These are phyloP conservation scores for Pristionchus exspectatus DNA, from an alignment of 2,888 invertebrate genomes.

Conservation along the genomic window DNA sequence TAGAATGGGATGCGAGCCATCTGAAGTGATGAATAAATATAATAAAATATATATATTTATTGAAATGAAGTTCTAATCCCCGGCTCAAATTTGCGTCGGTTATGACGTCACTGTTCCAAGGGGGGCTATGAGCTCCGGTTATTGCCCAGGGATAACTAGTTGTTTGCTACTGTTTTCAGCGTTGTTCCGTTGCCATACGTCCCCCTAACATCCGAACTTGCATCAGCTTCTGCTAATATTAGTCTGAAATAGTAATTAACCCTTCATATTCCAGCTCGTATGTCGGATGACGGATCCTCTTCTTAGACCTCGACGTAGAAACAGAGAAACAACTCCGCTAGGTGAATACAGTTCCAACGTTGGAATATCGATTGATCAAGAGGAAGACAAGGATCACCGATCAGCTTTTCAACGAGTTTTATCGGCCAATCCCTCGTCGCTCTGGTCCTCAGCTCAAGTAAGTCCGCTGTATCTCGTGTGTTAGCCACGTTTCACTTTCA, in stretches of 20 bases:
- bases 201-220: background rate
- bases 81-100: background rate
- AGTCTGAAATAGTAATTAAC: background rate
- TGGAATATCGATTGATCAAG: constrained; percentile 42
- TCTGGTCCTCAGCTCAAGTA: constrained; percentile 77
- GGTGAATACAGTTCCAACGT: constrained; percentile 44
- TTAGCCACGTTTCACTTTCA: constrained; percentile 34
- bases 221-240: background rate
- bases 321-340: constrained; percentile 47
- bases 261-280: constrained; percentile 43
- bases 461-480: constrained; percentile 24
- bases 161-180: background rate
- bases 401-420: constrained; percentile 62
- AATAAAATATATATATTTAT: background rate
- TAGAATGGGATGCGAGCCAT: background rate
- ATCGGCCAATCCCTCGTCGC: constrained; percentile 71
- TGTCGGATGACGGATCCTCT: constrained; percentile 72
- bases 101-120: constrained; percentile 7
- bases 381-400: constrained; percentile 51
- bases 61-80: background rate
- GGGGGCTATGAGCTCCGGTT: background rate
- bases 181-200: background rate
- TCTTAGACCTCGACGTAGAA: constrained; percentile 53
- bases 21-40: background rate
- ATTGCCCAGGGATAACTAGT: background rate